Percentiles rank a stretch among this genome's conserved stretches.
These are phyloP conservation scores for Apteryx mantelli DNA, from an alignment of 2,113 vertebrate genomes.

Conservation along the genomic window DNA sequence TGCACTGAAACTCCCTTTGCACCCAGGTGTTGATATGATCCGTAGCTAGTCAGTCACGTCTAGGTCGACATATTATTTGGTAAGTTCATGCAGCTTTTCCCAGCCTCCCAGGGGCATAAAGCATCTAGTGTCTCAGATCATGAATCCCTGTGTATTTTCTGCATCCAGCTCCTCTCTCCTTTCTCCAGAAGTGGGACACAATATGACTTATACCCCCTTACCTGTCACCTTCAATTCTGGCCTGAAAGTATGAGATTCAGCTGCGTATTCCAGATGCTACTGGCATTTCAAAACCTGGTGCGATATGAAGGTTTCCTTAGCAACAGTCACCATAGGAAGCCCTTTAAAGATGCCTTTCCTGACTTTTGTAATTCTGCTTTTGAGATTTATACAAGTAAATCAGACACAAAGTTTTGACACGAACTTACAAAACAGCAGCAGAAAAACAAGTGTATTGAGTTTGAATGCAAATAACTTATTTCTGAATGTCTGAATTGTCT, in stretches of 20 bases:
- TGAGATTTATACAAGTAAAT: constrained; percentile 39
- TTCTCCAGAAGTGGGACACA: constrained; percentile 33
- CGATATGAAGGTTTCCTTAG: constrained; percentile 64
- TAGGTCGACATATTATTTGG: neutral
- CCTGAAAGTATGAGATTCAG: neutral
- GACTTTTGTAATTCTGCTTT: constrained; percentile 39
- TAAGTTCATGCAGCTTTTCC: neutral
- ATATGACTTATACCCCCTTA: constrained; percentile 40
- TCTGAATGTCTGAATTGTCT: neutral
- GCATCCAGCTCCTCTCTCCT: constrained; percentile 10
- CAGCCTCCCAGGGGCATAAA: neutral
- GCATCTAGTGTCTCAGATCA: neutral
- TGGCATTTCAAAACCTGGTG: neutral
- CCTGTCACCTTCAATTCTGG: constrained; percentile 59
- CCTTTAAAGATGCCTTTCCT: constrained; percentile 43
- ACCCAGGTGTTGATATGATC: constrained; percentile 31
- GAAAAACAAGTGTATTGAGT: neutral
- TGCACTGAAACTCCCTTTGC: neutral
- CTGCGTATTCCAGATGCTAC: constrained; percentile 34
- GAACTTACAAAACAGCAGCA: constrained; percentile 13
- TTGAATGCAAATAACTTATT: constrained; percentile 3
- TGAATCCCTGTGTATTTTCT: neutral
- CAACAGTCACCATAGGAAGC: constrained; percentile 66
- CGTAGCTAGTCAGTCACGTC: neutral
- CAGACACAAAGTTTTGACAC: constrained; percentile 29